These are phyloP conservation scores for Phrynocephalus guinanensis DNA, from an alignment of 2,797 vertebrate genomes.

Conservation along the genomic window DNA sequence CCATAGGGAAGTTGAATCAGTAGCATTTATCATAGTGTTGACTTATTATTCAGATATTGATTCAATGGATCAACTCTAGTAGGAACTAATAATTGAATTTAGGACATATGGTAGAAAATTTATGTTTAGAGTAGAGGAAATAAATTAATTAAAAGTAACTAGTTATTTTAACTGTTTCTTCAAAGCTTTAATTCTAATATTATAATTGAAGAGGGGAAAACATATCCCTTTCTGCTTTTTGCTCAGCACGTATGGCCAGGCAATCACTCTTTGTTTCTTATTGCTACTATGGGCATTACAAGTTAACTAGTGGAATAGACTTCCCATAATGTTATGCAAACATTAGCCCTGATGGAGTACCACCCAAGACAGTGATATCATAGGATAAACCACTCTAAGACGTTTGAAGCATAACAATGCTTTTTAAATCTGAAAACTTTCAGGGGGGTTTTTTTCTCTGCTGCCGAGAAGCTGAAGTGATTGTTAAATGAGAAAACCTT, in stretches of 20 bases:
- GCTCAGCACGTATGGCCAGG: not conserved
- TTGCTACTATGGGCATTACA: not conserved
- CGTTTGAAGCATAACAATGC: not conserved
- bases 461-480: not conserved
- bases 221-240: not conserved
- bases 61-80: too few species aligned
- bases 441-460: not conserved
- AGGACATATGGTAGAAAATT: too few species aligned
- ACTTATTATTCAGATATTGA: too few species aligned
- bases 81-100: too few species aligned
- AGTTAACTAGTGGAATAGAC: not conserved
- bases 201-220: not conserved
- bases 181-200: not conserved
- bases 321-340: not conserved
- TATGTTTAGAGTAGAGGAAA: too few species aligned
- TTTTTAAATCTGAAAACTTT: not conserved
- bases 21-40: too few species aligned
- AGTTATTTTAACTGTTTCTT: too few species aligned
- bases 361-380: not conserved
- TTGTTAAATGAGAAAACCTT: not conserved
- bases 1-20: too few species aligned
- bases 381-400: not conserved
- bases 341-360: not conserved
- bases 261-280: not conserved
- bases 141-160: too few species aligned